Percentiles rank a stretch among this genome's conserved stretches.
Evolutionary conservation across 2,113 vertebrate species (phyloP).

Genomic region (Cynocephalus volans): DNA sequence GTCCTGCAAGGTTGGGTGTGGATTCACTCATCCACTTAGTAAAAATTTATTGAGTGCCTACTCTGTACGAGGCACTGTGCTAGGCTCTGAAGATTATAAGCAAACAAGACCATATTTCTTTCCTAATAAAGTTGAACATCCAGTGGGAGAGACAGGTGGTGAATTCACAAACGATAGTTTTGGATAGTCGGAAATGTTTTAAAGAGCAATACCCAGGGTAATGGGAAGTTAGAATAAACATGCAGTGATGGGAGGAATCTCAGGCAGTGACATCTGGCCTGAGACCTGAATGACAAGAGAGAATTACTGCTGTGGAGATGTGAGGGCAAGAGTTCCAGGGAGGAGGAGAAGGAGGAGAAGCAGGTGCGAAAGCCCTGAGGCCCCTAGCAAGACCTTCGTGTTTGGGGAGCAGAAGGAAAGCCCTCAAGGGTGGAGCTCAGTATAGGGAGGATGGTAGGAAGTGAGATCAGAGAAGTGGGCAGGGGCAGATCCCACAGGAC

Average conservation of each 20-base stretch:
- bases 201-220: background rate
- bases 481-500: background rate
- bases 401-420: background rate
- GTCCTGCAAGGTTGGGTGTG: background rate
- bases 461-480: background rate
- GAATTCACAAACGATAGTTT: background rate
- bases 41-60: background rate
- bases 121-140: too few relatives aligned
- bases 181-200: background rate
- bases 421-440: rapidly evolving
- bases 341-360: background rate
- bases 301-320: background rate
- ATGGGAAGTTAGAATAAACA: background rate
- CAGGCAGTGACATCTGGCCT: background rate
- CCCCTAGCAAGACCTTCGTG: background rate
- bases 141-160: background rate
- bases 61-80: background rate
- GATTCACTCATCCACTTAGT: background rate
- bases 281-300: background rate
- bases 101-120: background rate
- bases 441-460: background rate
- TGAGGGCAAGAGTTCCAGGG: background rate
- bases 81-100: background rate
- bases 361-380: background rate
- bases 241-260: background rate